Conservation (phyloP, 2,888 invertebrate species). For the Napeogenes sylphis region DNA sequence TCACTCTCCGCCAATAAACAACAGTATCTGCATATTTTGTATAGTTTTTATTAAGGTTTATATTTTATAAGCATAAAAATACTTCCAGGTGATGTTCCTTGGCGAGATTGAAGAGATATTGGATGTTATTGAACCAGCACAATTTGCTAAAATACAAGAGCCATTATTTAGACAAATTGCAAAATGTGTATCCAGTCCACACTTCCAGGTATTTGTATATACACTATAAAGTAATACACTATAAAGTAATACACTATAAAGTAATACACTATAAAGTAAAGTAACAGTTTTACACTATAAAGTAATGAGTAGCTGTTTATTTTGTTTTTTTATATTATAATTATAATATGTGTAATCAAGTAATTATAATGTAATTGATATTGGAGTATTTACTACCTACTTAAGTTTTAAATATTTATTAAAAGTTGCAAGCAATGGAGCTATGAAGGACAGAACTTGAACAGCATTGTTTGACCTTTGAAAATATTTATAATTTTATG, state of each 20-base stretch:
- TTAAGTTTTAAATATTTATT: no score
- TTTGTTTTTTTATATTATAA: no score
- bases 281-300: background rate
- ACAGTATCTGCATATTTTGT: no score
- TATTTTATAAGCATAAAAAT: conserved; percentile 4
- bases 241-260: no score
- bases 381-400: no score
- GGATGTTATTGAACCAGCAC: conserved; percentile 99
- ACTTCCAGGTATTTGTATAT: conserved; percentile 90
- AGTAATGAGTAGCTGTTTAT: no score
- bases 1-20: background rate
- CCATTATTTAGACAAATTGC: conserved; percentile 98
- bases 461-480: no score
- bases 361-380: no score
- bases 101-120: conserved; percentile 99
- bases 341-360: no score
- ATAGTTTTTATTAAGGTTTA: background rate
- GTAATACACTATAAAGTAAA: no score
- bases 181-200: conserved; percentile 99
- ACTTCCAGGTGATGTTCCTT: conserved; percentile 95
- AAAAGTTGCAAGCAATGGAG: no score
- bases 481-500: background rate
- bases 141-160: conserved; percentile 99
- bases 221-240: background rate
- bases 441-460: no score